Conservation (phyloP, 2,113 vertebrate genomes). For the Natator depressus region DNA sequence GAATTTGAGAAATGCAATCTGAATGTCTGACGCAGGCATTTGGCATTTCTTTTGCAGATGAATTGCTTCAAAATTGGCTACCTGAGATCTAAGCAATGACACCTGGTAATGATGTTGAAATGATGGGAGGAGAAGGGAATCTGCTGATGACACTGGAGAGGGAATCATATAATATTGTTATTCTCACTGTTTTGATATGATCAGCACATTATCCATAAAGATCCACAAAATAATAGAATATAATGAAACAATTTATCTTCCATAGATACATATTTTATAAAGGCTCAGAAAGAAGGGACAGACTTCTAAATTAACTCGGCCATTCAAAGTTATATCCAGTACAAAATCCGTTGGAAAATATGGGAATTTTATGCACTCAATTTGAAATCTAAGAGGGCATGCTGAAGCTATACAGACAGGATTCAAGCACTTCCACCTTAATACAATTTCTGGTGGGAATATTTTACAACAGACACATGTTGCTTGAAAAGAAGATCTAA, state of each 20-base stretch:
- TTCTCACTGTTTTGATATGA: conserved; percentile 61
- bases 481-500: background rate
- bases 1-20: background rate
- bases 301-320: conserved; percentile 39
- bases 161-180: conserved; percentile 55
- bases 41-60: conserved; percentile 8
- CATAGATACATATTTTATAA: conserved; percentile 36
- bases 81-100: conserved; percentile 63
- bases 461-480: accelerated
- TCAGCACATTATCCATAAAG: conserved; percentile 32
- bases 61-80: conserved; percentile 66
- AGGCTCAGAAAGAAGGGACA: conserved; percentile 24
- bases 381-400: background rate
- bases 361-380: conserved; percentile 9
- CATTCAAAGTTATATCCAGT: conserved; percentile 48
- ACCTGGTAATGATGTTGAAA: conserved; percentile 62
- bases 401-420: accelerated
- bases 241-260: conserved; percentile 52
- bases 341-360: conserved; percentile 17
- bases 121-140: conserved; percentile 19
- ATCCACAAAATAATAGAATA: conserved; percentile 57
- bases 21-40: background rate
- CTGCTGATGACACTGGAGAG: conserved; percentile 42
- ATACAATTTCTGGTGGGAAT: background rate
- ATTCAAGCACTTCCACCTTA: background rate